A percentile compares a stretch with the other conserved stretches of the same genome.
Evolutionary conservation across 2,797 vertebrate genomes (phyloP).

Genomic region (Gymnocypris eckloni): DNA sequence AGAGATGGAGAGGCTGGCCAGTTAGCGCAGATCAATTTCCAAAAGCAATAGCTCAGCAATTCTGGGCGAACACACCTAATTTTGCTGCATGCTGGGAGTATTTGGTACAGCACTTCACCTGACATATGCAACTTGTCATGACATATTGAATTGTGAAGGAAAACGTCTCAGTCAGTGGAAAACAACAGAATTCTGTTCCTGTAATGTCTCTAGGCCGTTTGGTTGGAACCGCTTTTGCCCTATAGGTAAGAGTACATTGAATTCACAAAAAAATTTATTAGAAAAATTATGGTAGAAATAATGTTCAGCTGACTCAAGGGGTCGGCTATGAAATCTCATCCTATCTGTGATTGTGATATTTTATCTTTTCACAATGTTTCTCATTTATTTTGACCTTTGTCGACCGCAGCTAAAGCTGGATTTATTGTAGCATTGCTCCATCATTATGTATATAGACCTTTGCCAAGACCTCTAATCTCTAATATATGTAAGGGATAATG

Average conservation of each 20-base stretch:
- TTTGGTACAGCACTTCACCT: constrained; percentile 28
- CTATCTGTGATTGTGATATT: background rate
- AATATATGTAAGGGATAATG: background rate
- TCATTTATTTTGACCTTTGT: too few relatives aligned
- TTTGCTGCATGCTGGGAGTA: background rate
- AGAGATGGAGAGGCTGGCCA: constrained; percentile 25
- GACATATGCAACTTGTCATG: constrained; percentile 39
- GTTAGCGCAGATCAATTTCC: constrained; percentile 38
- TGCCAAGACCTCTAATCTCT: background rate
- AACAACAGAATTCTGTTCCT: constrained; percentile 25
- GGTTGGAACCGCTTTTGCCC: background rate
- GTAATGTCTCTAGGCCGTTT: background rate
- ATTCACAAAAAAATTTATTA: background rate
- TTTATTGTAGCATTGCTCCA: background rate
- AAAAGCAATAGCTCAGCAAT: constrained; percentile 42
- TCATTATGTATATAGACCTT: background rate
- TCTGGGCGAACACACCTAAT: constrained; percentile 29
- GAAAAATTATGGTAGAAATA: background rate
- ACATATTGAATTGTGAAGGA: constrained; percentile 28
- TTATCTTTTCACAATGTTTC: background rate
- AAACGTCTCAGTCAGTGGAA: constrained; percentile 45
- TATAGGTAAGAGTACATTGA: background rate
- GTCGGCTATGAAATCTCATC: background rate
- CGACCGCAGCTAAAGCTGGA: background rate
- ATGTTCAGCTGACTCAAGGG: background rate